Base-by-base conservation (phyloP, 2,888 invertebrate genomes). In the Dryocosmus kuriphilus region DNA sequence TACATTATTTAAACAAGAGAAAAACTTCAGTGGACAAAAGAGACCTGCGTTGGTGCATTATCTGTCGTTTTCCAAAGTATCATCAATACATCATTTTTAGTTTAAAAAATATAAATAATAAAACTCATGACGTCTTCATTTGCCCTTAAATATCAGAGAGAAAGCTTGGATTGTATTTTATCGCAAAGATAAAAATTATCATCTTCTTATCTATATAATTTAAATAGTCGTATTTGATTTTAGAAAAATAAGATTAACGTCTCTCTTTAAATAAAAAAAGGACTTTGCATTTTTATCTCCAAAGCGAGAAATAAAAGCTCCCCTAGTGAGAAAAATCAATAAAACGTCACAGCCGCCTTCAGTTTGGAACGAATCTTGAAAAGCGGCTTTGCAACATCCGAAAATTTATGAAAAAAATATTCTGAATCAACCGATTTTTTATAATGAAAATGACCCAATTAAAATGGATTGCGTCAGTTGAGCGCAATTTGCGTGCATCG, bases 391-490 rank as follows among this genome's bases (percentile, higher is more conserved):
- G 30, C 11, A 30, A 22, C 32, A 2, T n/a, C 8, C 27, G 2
- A 55, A 55, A 55, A 9, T 22, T 22, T 2, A 22, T 55, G 6
- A 46, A 16, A 19, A 41, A 16, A 4, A 19, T 46, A 5, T 46
- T 6, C 41, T 19, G 41, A 19, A 16, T 46, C 3, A 9, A 3
- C 3, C 9, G 55, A 22, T 55, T 22, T 55, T 27, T 46, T 67
- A 51, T 19, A 1, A 57, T 14, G 5, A 27, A 30, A 32, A 27
- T 71, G 30, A 71, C n/a, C 71, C 11, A n/a, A 51, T 51, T 32
- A 6, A 51, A 46, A 19, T 71, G 19, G 76, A 75, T 77, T 78
- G 71, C 77, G 73, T 77, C 76, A 76, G 74, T 76, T 77, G 65
- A 77, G 71, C 75, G 63, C 35, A 65, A 27, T 51, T 16, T 51